phyloP scores from a whole-genome alignment of 2,888 invertebrate species.

The Patella ulyssiponensis region DNA sequence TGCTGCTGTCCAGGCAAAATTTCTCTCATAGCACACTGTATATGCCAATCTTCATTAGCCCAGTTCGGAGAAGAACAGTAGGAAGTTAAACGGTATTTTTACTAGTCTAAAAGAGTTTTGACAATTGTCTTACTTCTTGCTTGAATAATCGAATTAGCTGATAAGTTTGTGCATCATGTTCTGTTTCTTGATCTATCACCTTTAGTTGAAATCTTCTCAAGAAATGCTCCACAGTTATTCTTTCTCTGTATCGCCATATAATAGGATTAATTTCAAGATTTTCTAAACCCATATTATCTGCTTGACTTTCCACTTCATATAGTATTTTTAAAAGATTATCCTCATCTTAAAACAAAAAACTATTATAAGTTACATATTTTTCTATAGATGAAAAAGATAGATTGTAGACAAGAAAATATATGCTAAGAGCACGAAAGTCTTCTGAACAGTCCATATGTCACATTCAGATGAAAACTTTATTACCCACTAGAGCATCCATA shows the following conservation, averaged over 20 bases:
- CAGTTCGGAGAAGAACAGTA: neutral
- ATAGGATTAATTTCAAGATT: constrained; percentile 32
- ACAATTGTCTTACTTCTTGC: neutral
- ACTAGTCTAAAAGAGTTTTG: neutral
- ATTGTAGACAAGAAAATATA: no score
- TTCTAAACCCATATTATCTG: no score
- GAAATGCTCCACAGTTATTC: constrained; percentile 48
- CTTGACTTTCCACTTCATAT: no score
- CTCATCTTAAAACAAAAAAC: no score
- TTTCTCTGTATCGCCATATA: constrained; percentile 48
- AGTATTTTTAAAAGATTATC: no score
- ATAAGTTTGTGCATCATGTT: neutral
- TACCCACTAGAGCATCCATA: no score
- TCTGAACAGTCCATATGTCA: no score
- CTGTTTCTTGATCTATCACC: neutral
- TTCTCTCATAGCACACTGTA: neutral
- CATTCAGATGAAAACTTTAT: no score
- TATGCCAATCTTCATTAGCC: neutral
- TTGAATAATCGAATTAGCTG: neutral
- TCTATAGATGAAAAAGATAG: no score
- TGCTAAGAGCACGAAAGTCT: no score
- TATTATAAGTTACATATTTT: no score
- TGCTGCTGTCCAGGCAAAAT: neutral
- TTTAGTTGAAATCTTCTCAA: constrained; percentile 40
- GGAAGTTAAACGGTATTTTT: neutral